Conservation (phyloP, 23 tunicate species). For the Aplidium turbinatum region DNA sequence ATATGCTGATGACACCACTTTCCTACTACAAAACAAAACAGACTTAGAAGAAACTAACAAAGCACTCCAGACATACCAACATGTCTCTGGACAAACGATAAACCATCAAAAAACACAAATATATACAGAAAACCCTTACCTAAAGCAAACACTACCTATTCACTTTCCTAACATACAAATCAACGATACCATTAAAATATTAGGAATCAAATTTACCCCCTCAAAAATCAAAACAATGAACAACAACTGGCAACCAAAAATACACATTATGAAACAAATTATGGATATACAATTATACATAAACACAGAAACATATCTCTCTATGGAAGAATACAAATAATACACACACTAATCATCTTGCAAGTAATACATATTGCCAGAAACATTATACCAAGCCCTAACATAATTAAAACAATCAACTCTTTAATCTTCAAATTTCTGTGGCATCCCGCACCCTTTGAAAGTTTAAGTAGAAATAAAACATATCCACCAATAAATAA, state of each 20-base stretch:
- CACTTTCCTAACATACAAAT: not conserved
- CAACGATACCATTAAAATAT: not conserved
- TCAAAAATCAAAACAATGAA: not conserved
- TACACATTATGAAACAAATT: not conserved
- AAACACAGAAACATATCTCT: slow-evolving; percentile 1
- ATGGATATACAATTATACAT: not conserved
- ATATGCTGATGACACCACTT: slow-evolving; percentile 41
- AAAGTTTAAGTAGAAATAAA: too few species aligned
- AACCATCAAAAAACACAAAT: slow-evolving; percentile 35
- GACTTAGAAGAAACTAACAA: not conserved
- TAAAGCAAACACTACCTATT: not conserved
- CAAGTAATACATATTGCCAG: slow-evolving; percentile 5
- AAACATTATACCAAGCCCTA: not conserved
- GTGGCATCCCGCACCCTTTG: too few species aligned
- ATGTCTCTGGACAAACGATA: slow-evolving; percentile 19
- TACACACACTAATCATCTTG: not conserved
- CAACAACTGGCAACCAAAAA: slow-evolving; percentile 2
- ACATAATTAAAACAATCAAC: not conserved
- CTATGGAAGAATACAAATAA: slow-evolving; percentile 11
- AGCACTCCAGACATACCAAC: not conserved
- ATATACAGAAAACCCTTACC: not conserved
- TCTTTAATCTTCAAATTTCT: too few species aligned
- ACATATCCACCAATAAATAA: too few species aligned
- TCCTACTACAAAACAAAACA: not conserved
- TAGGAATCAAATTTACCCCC: slow-evolving; percentile 9